These are phyloP conservation scores for Sorex araneus DNA, from an alignment of 2,113 vertebrate genomes.

Conservation along the genomic window DNA sequence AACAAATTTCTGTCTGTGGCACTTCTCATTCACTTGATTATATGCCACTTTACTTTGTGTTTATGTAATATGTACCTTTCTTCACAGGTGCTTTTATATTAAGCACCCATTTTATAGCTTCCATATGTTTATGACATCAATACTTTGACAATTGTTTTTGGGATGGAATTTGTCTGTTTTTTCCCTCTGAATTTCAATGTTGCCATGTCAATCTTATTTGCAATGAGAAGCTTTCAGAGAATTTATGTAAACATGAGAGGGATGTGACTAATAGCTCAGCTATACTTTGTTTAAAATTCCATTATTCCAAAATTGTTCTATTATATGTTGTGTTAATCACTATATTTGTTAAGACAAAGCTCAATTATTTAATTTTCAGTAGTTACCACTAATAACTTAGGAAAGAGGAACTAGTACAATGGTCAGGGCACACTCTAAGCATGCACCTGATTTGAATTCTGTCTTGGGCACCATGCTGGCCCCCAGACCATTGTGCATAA, in stretches of 20 bases:
- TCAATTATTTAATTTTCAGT: background rate
- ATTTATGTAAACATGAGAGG: background rate
- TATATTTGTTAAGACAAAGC: background rate
- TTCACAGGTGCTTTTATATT: background rate
- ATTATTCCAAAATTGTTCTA: background rate
- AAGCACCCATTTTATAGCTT: background rate
- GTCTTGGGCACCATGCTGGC: too few species aligned
- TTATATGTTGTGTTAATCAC: background rate
- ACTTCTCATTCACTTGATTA: background rate
- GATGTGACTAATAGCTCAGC: background rate
- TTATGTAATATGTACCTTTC: background rate
- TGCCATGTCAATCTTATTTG: background rate
- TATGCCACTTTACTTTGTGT: too few species aligned
- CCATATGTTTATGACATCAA: background rate
- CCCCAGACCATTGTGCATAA: background rate
- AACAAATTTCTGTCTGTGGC: background rate
- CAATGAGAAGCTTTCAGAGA: background rate
- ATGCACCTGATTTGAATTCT: too few species aligned
- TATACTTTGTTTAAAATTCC: background rate
- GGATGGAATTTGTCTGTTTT: slow-evolving; percentile 25
- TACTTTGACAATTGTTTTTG: background rate
- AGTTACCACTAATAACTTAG: background rate
- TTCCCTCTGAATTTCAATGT: slow-evolving; percentile 16
- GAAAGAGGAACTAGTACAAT: too few species aligned
- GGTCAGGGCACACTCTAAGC: too few species aligned